phyloP scores from a whole-genome alignment of 2,888 invertebrate species.

The Megastigmus dorsalis region DNA sequence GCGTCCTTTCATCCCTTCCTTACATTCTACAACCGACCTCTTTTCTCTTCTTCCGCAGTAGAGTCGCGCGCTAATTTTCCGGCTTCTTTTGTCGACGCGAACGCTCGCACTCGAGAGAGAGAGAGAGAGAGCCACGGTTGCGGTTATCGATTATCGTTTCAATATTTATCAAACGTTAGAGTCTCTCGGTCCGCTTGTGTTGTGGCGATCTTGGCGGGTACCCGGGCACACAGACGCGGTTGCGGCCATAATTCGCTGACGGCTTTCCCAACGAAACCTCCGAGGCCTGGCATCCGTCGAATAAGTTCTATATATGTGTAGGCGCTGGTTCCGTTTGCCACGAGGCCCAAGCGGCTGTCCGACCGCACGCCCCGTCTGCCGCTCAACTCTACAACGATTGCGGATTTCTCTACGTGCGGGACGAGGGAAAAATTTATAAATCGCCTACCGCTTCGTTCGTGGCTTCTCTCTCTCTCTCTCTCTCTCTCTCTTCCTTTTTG shows the following conservation, averaged over 20 bases:
- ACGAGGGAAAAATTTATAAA: too few relatives aligned
- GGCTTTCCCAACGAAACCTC: too few relatives aligned
- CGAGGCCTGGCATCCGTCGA: slow-evolving; percentile 1
- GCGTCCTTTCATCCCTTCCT: too few relatives aligned
- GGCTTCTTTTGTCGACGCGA: neutral
- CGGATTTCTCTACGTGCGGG: too few relatives aligned
- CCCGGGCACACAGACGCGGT: neutral
- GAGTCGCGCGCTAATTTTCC: neutral
- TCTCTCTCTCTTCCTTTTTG: too few relatives aligned
- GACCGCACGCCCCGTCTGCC: too few relatives aligned
- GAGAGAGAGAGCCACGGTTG: neutral
- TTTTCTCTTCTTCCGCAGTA: neutral
- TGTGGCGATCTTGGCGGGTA: neutral
- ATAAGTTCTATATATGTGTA: too few relatives aligned
- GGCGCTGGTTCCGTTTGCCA: too few relatives aligned
- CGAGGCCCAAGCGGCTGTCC: neutral
- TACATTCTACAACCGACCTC: neutral
- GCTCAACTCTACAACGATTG: too few relatives aligned
- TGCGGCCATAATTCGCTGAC: neutral
- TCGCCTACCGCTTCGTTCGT: too few relatives aligned
- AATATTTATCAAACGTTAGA: slow-evolving; percentile 25
- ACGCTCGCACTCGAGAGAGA: neutral
- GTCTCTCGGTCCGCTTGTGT: neutral
- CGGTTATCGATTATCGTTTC: slow-evolving; percentile 35
- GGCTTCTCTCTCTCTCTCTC: too few relatives aligned